Evolutionary conservation across 1,140 invertebrate species (phyloP), one percentile per base, ranked within the genome.

Genomic region (Ceratitis capitata): DNA sequence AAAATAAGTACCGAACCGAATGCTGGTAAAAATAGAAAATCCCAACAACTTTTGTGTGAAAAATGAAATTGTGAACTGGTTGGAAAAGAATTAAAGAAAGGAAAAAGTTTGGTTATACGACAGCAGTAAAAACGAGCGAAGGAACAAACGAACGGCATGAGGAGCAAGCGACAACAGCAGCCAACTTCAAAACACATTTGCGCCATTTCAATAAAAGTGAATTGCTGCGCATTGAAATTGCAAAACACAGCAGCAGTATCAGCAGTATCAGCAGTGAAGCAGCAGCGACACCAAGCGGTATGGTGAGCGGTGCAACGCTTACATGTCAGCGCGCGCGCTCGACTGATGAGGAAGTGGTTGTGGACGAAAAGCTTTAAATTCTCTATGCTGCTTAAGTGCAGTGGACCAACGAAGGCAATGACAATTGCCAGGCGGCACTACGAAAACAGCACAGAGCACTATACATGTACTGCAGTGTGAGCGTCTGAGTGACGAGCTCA

Each of bases 131-230:
- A 78, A 19, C 14, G 16, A 3, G 14, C 49, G 49, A 39, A 39
- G 64, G n/a, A 1, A 74, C 7, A 74, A n/a, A 19, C 4, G 49
- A 2, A 19, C n/a, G 51, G 10, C 9, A 12, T 12, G 51, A 4
- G 51, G 51, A 2, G n/a, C 45, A 12, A 35, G 61, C 32, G 23
- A 56, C 51, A 69, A 78, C 9, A 78, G 69, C 69, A 78, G 69
- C 69, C 69, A 85, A 85, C 51, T 85, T 85, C 53, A 85, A 51
- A 85, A 85, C 85, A 85, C 82, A 78, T 85, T 85, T 88, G 89
- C 88, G 89, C 89, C 88, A 90, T 90, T 90, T 90, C 89, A 90
- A 90, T 90, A 90, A 90, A 90, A 90, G 88, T 90, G 89, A 90
- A 90, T 90, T 90, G 88, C 89, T 78, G 69, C 69, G 69, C 69